Evolutionary conservation across 1,140 invertebrate genomes (phyloP).

Genomic region (Lamellibrachia luymesi): DNA sequence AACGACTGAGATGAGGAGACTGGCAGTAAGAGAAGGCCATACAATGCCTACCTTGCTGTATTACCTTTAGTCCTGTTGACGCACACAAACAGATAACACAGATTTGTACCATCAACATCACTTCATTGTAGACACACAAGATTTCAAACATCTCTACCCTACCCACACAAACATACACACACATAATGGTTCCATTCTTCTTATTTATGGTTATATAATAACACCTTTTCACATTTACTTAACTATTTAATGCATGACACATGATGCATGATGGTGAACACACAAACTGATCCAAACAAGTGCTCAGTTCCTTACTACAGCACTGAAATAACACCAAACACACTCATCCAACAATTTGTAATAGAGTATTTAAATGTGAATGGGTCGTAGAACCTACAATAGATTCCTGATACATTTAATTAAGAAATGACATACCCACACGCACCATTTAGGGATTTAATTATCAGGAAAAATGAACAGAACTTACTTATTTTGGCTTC

Average conservation of each 20-base stretch:
- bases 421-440: neutral
- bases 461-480: neutral
- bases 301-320: neutral
- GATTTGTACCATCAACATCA: neutral
- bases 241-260: neutral
- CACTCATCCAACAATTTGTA: neutral
- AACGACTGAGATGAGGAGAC: neutral
- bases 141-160: neutral
- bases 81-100: neutral
- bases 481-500: constrained; percentile 14
- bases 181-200: neutral
- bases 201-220: neutral
- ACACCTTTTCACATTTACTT: neutral
- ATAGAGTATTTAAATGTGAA: neutral
- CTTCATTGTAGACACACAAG: neutral
- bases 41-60: neutral
- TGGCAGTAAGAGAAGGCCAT: neutral
- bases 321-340: neutral
- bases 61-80: neutral
- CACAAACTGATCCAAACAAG: neutral
- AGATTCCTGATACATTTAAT: neutral
- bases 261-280: neutral
- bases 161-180: neutral
- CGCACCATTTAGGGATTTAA: neutral
- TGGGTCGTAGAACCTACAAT: neutral